Evolutionary conservation across 1,140 invertebrate species (phyloP).

Genomic region (Heliothis virescens): DNA sequence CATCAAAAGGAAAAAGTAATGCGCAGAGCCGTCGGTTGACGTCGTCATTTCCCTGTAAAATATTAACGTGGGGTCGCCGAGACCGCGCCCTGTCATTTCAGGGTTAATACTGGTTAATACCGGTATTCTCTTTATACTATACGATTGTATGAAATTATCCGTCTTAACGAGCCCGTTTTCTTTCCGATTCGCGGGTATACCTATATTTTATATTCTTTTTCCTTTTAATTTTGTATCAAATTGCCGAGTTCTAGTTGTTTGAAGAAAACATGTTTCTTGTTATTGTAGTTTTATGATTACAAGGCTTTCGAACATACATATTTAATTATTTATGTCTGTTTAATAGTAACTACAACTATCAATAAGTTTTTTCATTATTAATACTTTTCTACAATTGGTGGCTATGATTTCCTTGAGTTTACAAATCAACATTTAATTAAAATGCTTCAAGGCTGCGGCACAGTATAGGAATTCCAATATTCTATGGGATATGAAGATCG

Average conservation of each 20-base stretch:
- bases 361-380: too few species aligned
- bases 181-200: constrained; percentile 46
- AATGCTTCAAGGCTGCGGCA: too few species aligned
- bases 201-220: constrained; percentile 10
- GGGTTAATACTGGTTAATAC: constrained; percentile 77
- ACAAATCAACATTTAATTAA: too few species aligned
- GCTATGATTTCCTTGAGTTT: too few species aligned
- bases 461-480: too few species aligned
- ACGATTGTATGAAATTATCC: constrained; percentile 74
- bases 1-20: constrained; percentile 84
- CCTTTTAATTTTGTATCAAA: constrained; percentile 4
- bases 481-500: too few species aligned
- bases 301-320: too few species aligned
- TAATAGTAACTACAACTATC: too few species aligned
- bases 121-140: constrained; percentile 69
- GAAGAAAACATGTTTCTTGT: neutral
- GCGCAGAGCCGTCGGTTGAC: constrained; percentile 66
- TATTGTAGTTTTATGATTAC: neutral
- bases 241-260: neutral
- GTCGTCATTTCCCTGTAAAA: constrained; percentile 76
- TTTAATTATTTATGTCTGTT: too few species aligned
- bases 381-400: too few species aligned
- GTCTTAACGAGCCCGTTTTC: constrained; percentile 64
- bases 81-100: constrained; percentile 72
- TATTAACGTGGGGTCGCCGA: constrained; percentile 73